Base-by-base conservation (phyloP, 2,113 vertebrate species). In the Symphodus melops region DNA sequence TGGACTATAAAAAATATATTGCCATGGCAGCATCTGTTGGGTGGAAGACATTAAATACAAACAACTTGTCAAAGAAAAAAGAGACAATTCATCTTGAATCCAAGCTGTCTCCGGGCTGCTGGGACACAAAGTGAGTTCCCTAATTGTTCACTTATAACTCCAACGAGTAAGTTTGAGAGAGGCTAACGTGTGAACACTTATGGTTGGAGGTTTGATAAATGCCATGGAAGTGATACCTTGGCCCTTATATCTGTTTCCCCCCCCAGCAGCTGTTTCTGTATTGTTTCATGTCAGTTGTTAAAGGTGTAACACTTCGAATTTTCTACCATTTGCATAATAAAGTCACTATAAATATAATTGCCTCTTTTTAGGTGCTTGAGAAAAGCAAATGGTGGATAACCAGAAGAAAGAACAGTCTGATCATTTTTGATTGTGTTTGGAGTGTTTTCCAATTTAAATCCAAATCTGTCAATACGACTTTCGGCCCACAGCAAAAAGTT, bases 1-100 rank as follows among this genome's bases (percentile, higher is more conserved):
- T 70, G 60, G 77, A 77, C 77, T 87, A 84, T 89, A 88, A 88
- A 88, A 88, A 90, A 84, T 88, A 82, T 81, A 89, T 67, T 83
- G 81, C 79, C 65, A 70, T 44, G 59, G 82, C 79, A 64, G 74
- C 83, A 79, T 84, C 76, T 89, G 87, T 83, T 75, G 63, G 84
- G 78, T 83, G 85, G 76, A 76, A 89, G 70, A 65, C 75, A 88
- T 88, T 90, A 86, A 82, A 88, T 56, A 82, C 82, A 87, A 92
- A 87, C 87, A 87, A 84, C 73, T 37, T 74, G 81, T 87, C 68
- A 75, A 83, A 86, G 83, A 88, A 90, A 86, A 48, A 48, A 16
- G 55, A 85, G 78, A 62, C 85, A 85, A 81, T 92, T 90, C 87
- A 77, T 77, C 67, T 75, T 14, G 68, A 84, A 79, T 81, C 70